Conservation (phyloP, 2,888 invertebrate species). For the Dryobotodes eremita region DNA sequence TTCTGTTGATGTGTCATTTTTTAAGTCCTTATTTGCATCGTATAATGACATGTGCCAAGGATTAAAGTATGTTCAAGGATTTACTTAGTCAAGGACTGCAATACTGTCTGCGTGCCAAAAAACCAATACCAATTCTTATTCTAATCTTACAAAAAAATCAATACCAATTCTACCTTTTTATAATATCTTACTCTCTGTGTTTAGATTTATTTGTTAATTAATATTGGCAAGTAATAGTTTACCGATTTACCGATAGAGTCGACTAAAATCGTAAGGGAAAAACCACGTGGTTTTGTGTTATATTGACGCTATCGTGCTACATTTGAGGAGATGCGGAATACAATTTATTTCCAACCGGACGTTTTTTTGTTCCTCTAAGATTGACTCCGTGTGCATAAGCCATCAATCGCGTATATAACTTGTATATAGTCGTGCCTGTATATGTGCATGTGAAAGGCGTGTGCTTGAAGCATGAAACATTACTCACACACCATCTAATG, state of each 20-base stretch:
- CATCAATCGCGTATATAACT: constrained; percentile 13
- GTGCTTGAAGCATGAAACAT: constrained; percentile 60
- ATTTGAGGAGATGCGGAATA: neutral
- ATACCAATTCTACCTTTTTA: too few species aligned
- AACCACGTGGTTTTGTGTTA: neutral
- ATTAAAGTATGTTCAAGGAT: neutral
- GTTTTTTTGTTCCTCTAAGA: neutral
- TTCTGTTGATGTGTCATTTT: neutral
- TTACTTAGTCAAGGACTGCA: neutral
- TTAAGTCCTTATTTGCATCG: neutral
- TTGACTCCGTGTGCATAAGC: constrained; percentile 4
- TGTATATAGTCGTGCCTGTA: constrained; percentile 33
- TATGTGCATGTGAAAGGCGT: constrained; percentile 56
- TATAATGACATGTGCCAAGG: neutral
- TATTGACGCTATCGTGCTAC: too few species aligned
- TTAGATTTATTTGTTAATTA: too few species aligned
- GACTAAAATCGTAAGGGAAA: neutral
- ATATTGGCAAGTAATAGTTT: too few species aligned
- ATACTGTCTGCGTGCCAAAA: too few species aligned
- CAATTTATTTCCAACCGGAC: neutral
- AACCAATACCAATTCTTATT: too few species aligned
- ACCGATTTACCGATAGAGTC: neutral
- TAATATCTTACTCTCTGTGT: too few species aligned
- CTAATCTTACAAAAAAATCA: too few species aligned
- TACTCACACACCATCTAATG: constrained; percentile 26